Evolutionary conservation across 30 jellyfish, hydroid and myxozoan species (phyloP).

Genomic region (Cassiopea xamachana): DNA sequence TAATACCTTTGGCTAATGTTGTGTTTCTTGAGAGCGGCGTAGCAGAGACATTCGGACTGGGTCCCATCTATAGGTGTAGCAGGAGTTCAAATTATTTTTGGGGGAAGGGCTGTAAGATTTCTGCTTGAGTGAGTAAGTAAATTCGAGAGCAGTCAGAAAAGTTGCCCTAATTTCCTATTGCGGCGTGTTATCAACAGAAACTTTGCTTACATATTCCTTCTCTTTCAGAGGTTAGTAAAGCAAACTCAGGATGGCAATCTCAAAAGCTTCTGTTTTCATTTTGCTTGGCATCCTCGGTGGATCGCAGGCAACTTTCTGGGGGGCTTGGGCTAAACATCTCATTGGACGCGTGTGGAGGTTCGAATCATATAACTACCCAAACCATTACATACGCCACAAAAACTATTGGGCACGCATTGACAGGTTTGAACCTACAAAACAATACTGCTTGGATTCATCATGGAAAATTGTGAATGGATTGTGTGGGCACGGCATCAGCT

Average conservation of each 20-base stretch:
- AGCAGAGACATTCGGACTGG: too few relatives aligned
- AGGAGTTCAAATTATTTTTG: too few relatives aligned
- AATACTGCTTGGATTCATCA: background rate
- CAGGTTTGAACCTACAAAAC: background rate
- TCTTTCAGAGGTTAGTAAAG: background rate
- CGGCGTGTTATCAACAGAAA: background rate
- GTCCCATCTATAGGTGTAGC: too few relatives aligned
- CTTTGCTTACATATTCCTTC: background rate
- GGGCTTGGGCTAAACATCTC: background rate
- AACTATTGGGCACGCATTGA: background rate
- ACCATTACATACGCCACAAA: background rate
- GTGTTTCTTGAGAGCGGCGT: too few relatives aligned
- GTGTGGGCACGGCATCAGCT: background rate
- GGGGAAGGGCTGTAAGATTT: too few relatives aligned
- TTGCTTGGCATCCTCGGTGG: background rate
- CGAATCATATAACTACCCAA: background rate
- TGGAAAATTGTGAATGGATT: background rate
- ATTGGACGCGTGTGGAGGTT: background rate
- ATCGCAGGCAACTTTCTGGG: background rate
- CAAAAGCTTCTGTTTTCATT: background rate
- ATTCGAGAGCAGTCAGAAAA: too few relatives aligned
- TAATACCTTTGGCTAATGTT: too few relatives aligned
- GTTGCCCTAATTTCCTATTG: too few relatives aligned
- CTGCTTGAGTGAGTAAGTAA: too few relatives aligned
- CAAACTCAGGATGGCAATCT: background rate